These are phyloP conservation scores for Clepsis dumicolana DNA, from an alignment of 2,888 invertebrate genomes.

Conservation along the genomic window DNA sequence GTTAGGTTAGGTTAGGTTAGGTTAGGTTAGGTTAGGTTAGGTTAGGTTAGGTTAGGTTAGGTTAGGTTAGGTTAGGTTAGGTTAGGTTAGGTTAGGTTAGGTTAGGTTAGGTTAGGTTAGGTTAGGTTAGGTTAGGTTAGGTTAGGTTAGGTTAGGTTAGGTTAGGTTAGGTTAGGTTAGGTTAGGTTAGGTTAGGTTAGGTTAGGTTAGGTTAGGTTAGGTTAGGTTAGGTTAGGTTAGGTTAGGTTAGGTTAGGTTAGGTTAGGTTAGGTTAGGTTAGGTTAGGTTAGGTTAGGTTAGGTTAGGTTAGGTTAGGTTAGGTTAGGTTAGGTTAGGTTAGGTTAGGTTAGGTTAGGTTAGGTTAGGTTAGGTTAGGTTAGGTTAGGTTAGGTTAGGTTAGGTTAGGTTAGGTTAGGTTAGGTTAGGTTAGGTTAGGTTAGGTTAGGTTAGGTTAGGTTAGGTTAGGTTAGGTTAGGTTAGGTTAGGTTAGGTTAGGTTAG, in stretches of 20 bases:
- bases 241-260: slow-evolving; percentile 30
- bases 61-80: slow-evolving; percentile 41
- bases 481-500: slow-evolving; percentile 42
- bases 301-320: slow-evolving; percentile 41
- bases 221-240: slow-evolving; percentile 33
- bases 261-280: slow-evolving; percentile 23
- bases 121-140: slow-evolving; percentile 30
- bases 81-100: slow-evolving; percentile 34
- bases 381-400: slow-evolving; percentile 40
- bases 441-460: slow-evolving; percentile 37
- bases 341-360: slow-evolving; percentile 43
- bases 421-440: slow-evolving; percentile 31
- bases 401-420: slow-evolving; percentile 32
- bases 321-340: slow-evolving; percentile 43
- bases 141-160: slow-evolving; percentile 14
- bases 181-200: slow-evolving; percentile 24
- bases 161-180: too few species aligned
- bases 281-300: slow-evolving; percentile 37
- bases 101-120: slow-evolving; percentile 38
- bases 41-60: slow-evolving; percentile 37
- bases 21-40: slow-evolving; percentile 38
- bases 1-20: slow-evolving; percentile 39
- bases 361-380: slow-evolving; percentile 44
- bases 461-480: slow-evolving; percentile 32
- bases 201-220: slow-evolving; percentile 45